These are phyloP conservation scores for Strigamia crassipes DNA, from an alignment of 2,888 invertebrate genomes.

Conservation along the genomic window DNA sequence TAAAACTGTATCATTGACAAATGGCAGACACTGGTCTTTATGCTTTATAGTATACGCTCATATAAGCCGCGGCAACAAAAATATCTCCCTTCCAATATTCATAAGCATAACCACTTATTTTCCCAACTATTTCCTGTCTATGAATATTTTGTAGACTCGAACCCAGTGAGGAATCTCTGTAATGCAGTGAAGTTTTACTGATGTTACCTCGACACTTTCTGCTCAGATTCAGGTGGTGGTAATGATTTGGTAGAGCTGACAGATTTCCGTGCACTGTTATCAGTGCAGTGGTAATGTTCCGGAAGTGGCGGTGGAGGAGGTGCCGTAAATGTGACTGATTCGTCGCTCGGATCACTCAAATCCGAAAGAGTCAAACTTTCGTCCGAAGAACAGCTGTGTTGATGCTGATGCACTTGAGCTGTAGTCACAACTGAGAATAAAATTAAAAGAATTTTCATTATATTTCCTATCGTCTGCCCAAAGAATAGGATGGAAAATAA, in stretches of 20 bases:
- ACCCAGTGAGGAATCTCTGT: too few species aligned
- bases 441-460: background rate
- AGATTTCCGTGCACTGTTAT: background rate
- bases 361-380: slow-evolving; percentile 15
- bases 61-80: too few species aligned
- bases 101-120: too few species aligned
- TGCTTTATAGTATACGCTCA: too few species aligned
- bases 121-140: too few species aligned
- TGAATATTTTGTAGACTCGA: too few species aligned
- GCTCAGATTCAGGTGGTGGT: background rate
- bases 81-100: too few species aligned
- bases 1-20: too few species aligned
- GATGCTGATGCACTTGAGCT: slow-evolving; percentile 14
- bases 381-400: slow-evolving; percentile 1
- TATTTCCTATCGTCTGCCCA: too few species aligned
- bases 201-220: background rate
- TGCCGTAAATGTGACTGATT: background rate
- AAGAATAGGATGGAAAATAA: too few species aligned
- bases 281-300: background rate
- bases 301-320: background rate
- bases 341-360: background rate
- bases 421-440: background rate
- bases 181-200: too few species aligned
- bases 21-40: too few species aligned
- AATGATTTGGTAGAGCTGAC: background rate